A percentile compares a stretch with the other conserved stretches of the same genome.
Evolutionary conservation across 2,113 vertebrate genomes (phyloP).

Genomic region (Tylochromis polylepis): DNA sequence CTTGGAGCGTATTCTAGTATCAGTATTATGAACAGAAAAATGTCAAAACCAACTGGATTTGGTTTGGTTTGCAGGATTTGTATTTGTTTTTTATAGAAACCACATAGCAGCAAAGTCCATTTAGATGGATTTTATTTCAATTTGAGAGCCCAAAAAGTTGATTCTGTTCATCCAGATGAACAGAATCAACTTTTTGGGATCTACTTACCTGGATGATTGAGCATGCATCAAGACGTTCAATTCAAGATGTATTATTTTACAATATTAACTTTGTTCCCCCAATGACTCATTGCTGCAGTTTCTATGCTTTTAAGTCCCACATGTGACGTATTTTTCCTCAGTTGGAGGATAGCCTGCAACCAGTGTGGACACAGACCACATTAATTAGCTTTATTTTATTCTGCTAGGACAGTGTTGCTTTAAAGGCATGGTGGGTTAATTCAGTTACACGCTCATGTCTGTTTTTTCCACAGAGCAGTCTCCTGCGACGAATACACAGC

Average conservation of each 20-base stretch:
- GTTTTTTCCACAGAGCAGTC: conserved; percentile 8
- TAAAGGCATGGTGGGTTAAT: conserved; percentile 8
- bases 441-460: conserved; percentile 12
- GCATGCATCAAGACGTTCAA: too few species aligned
- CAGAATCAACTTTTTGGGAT: too few species aligned
- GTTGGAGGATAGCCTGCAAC: background rate
- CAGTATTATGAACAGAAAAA: background rate
- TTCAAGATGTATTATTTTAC: background rate
- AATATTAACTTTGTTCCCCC: background rate
- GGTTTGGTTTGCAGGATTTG: background rate
- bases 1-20: background rate
- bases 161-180: too few species aligned
- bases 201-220: too few species aligned
- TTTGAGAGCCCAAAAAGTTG: too few species aligned
- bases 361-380: background rate
- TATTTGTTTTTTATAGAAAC: background rate
- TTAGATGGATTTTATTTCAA: background rate
- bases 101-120: background rate
- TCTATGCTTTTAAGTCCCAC: background rate
- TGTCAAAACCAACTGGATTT: background rate
- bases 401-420: background rate
- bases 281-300: background rate
- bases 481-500: background rate
- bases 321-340: background rate
- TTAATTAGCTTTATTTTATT: conserved; percentile 2